Percentiles rank a stretch among this genome's conserved stretches.
phyloP scores from a whole-genome alignment of 2,797 vertebrate species.

The Catostomus latipinnis region DNA sequence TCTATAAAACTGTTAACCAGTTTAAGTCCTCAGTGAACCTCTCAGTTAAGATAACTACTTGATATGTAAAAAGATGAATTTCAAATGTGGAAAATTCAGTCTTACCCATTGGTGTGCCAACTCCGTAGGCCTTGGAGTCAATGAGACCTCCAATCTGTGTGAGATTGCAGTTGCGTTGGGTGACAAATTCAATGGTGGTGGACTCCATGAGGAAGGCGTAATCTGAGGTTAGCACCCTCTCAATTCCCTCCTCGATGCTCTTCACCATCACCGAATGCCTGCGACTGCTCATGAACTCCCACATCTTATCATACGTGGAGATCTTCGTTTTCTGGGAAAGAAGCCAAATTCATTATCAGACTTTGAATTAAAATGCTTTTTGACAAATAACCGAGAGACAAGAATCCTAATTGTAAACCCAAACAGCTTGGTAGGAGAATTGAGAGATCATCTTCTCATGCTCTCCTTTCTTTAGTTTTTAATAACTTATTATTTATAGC shows the following conservation, averaged over 20 bases:
- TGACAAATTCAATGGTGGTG: constrained; percentile 95
- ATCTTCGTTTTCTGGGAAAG: constrained; percentile 96
- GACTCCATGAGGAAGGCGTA: constrained; percentile 99
- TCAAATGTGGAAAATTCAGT: constrained; percentile 41
- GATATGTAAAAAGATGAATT: no score
- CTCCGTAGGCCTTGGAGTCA: constrained; percentile 95
- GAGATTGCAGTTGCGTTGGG: constrained; percentile 97
- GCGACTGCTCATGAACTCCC: constrained; percentile 99
- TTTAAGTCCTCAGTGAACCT: no score
- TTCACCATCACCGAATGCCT: constrained; percentile 96
- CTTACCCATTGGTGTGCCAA: constrained; percentile 98
- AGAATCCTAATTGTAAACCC: no score
- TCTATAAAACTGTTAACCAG: no score
- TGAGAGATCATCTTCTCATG: no score
- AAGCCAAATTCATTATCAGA: constrained; percentile 24
- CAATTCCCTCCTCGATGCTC: constrained; percentile 95
- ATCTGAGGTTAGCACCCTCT: constrained; percentile 95
- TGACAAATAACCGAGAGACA: no score
- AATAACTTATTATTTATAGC: no score
- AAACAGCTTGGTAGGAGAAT: no score
- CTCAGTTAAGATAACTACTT: not conserved
- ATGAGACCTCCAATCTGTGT: constrained; percentile 97
- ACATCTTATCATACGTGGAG: constrained; percentile 99
- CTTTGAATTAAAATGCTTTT: not conserved
- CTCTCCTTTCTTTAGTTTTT: no score